Percentiles rank a stretch among this genome's conserved stretches.
These are phyloP conservation scores for Ferdinandea cuprea DNA, from an alignment of 2,888 invertebrate species.

Conservation along the genomic window DNA sequence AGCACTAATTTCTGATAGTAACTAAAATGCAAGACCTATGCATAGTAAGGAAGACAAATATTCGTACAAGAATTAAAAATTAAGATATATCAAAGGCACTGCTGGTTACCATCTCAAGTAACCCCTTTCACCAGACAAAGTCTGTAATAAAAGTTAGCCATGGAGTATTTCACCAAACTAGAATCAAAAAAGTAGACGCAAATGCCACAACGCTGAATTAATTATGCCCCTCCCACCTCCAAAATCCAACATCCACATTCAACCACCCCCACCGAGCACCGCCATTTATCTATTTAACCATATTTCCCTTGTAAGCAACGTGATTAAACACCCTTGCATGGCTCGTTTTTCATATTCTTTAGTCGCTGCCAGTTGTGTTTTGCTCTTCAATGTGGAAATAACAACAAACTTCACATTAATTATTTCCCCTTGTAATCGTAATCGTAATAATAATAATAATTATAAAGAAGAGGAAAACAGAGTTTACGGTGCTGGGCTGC, in stretches of 20 bases:
- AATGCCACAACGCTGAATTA: conserved; percentile 72
- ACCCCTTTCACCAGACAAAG: background rate
- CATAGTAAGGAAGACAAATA: conserved; percentile 2
- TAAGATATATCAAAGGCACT: conserved; percentile 25
- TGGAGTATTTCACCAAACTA: conserved; percentile 11
- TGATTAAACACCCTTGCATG: conserved; percentile 70
- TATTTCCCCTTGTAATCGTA: conserved; percentile 73
- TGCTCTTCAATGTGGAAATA: conserved; percentile 38
- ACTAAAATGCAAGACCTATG: background rate
- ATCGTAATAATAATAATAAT: conserved; percentile 74
- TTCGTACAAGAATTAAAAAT: conserved; percentile 43
- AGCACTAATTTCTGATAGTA: no score
- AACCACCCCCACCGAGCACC: conserved; percentile 6
- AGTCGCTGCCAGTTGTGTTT: conserved; percentile 34
- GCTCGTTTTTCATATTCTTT: conserved; percentile 34
- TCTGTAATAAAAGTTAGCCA: conserved; percentile 60
- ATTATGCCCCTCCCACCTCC: conserved; percentile 50
- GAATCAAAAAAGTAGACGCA: conserved; percentile 64
- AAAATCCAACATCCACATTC: background rate
- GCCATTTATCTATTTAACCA: conserved; percentile 70
- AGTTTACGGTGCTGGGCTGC: conserved; percentile 39
- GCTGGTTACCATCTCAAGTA: conserved; percentile 35
- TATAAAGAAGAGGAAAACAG: conserved; percentile 50
- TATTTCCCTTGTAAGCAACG: conserved; percentile 73
- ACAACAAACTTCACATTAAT: conserved; percentile 71